Conservation (phyloP, 2,888 invertebrate genomes). For the Luffia ferchaultella region DNA sequence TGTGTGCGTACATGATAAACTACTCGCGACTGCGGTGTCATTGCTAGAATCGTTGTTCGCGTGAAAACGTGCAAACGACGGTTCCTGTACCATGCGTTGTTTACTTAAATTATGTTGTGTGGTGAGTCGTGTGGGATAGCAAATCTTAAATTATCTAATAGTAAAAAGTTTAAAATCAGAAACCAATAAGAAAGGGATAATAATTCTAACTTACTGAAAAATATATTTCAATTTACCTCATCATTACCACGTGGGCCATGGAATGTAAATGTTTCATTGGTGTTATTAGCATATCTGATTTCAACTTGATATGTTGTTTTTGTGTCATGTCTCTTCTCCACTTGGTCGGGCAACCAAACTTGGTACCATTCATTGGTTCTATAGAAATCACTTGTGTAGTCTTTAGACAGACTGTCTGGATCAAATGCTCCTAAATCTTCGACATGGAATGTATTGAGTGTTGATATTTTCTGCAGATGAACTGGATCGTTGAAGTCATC, state of each 20-base stretch:
- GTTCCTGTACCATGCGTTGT: too few relatives aligned
- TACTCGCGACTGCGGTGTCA: too few relatives aligned
- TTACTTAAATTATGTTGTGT: too few relatives aligned
- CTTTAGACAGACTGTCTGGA: conserved; percentile 78
- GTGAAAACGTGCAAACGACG: too few relatives aligned
- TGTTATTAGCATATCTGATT: conserved; percentile 92
- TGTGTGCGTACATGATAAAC: too few relatives aligned
- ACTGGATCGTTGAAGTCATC: conserved; percentile 97
- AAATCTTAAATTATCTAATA: too few relatives aligned
- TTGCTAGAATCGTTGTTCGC: too few relatives aligned
- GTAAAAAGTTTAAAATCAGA: too few relatives aligned
- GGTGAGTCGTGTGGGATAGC: too few relatives aligned
- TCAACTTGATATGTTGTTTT: conserved; percentile 94
- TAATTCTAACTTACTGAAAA: too few relatives aligned
- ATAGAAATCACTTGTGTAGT: conserved; percentile 92
- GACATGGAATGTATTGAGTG: conserved; percentile 89
- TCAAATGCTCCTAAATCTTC: conserved; percentile 88
- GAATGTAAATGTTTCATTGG: conserved; percentile 95
- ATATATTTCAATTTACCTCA: conserved; percentile 58
- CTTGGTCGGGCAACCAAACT: conserved; percentile 89
- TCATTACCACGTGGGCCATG: conserved; percentile 93
- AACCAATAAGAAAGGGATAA: too few relatives aligned
- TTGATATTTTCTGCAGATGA: conserved; percentile 91
- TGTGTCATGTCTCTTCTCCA: conserved; percentile 84
- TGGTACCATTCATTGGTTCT: conserved; percentile 95